Evolutionary conservation across 2,797 vertebrate species (phyloP), one percentile per base, ranked within the genome.

Genomic region (Parauchenoglanis punctatus): DNA sequence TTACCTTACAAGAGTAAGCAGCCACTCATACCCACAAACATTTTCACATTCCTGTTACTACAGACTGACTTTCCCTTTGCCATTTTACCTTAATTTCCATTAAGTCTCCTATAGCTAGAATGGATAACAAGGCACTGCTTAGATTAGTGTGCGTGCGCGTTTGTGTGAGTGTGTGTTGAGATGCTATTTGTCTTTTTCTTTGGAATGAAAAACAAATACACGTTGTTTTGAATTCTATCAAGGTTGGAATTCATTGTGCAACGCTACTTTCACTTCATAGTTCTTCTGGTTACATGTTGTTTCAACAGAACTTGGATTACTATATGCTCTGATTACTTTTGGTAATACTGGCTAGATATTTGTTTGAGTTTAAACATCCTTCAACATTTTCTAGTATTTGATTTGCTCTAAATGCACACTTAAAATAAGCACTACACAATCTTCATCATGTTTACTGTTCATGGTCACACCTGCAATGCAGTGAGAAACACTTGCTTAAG

Each of bases 1-100:
- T 92, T 96, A 97, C 89, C 94, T 97, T 68, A 97, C 96, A 63
- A 97, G 96, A 95, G 96, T 97, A 85, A 75, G 93, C 80, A 49
- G 8, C 12, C 5, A 84, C 11, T 72, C 28, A 81, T 54, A 10
- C 67, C 10, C 61, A 80, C 49, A 58, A 40, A 83, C 40, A 70
- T 28, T 7, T 61, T 1, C 28, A 78, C 40, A 59, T 84, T 58
- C 67, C 40, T 72, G 6, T 12, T 56, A 46, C 25, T 58, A 83
- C 46, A 83, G 44, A 49, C 59, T 28, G 1, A 5, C 28, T 58
- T 49, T 44, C 56, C 52, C 31, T 54, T 31, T 77, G 25, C 49
- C 17, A 56, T 56, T 56, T 54, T 56, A 31, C 15, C 49, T 44
- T 72, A 72, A 72, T 35, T 70, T 17, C 18, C 35, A 8, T 7